Evolutionary conservation across 2,888 invertebrate species (phyloP).

Genomic region (Xestia c-nigrum): DNA sequence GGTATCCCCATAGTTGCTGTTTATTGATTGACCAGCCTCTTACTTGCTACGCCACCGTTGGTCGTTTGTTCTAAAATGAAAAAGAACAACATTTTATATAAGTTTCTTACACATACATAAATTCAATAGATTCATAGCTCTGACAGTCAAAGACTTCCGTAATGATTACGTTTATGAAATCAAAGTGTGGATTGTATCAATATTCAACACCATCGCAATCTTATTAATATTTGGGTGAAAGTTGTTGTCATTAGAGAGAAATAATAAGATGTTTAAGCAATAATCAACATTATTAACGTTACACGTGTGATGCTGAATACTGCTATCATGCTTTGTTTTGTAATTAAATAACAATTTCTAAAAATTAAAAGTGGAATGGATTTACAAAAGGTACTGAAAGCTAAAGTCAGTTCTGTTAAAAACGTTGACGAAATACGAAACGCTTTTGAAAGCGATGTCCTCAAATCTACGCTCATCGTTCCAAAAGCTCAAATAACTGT

Average conservation of each 20-base stretch:
- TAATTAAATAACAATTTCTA: background rate
- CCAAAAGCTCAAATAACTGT: background rate
- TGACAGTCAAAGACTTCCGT: conserved; percentile 39
- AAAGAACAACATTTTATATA: conserved; percentile 80
- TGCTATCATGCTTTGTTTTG: background rate
- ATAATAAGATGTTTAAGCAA: conserved; percentile 20
- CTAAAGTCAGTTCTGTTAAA: background rate
- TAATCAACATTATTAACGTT: background rate
- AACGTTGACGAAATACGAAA: background rate
- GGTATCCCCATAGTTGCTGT: conserved; percentile 73
- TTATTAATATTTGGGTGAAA: conserved; percentile 55
- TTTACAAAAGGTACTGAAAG: background rate
- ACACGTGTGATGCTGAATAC: background rate
- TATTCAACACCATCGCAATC: conserved; percentile 54
- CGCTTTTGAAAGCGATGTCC: background rate
- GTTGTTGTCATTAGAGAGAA: conserved; percentile 33
- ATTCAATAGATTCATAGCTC: conserved; percentile 72
- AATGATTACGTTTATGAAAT: conserved; percentile 54
- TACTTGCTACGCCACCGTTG: conserved; percentile 67
- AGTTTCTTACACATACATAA: conserved; percentile 72
- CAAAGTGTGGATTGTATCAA: conserved; percentile 40
- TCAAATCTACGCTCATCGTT: background rate
- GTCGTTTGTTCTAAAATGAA: conserved; percentile 74
- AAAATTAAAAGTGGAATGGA: too few relatives aligned
- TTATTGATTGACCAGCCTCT: conserved; percentile 68